Conservation (phyloP, 53 echinoderm and acorn worm species). For the Echinarachnius parma region DNA sequence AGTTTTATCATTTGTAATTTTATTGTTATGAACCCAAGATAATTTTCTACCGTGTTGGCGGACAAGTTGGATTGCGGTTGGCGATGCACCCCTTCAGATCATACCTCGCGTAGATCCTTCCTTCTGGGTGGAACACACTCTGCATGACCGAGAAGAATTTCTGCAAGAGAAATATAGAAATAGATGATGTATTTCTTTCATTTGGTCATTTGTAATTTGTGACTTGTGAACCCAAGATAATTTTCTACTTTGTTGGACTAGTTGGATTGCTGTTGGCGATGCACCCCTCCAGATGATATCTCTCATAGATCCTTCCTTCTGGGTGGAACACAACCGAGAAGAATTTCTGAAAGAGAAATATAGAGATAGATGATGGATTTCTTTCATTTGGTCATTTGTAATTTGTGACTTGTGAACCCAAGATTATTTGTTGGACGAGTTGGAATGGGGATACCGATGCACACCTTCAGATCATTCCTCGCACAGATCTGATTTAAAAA, state of each 20-base stretch:
- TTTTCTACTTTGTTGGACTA: neutral
- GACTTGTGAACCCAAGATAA: neutral
- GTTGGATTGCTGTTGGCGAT: conserved; percentile 52
- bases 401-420: neutral
- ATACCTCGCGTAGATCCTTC: conserved; percentile 59
- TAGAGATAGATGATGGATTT: neutral
- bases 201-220: neutral
- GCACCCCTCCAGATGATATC: conserved; percentile 74
- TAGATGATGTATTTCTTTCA: neutral
- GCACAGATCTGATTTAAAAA: conserved; percentile 55
- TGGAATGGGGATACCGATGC: conserved; percentile 52
- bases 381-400: neutral
- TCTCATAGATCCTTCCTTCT: conserved; percentile 59
- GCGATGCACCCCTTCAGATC: conserved; percentile 67
- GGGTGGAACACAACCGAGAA: conserved; percentile 82
- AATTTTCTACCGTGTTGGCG: neutral
- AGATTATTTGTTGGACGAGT: no score
- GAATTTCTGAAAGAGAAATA: conserved; percentile 47
- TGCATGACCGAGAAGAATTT: conserved; percentile 78
- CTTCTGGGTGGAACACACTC: conserved; percentile 79
- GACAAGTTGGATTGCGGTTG: conserved; percentile 59
- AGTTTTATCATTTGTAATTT: neutral
- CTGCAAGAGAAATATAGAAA: conserved; percentile 32
- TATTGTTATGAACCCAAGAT: neutral
- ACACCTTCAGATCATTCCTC: conserved; percentile 74